Evolutionary conservation across 2,113 vertebrate genomes (phyloP).

Genomic region (Dicrurus megarhynchus): DNA sequence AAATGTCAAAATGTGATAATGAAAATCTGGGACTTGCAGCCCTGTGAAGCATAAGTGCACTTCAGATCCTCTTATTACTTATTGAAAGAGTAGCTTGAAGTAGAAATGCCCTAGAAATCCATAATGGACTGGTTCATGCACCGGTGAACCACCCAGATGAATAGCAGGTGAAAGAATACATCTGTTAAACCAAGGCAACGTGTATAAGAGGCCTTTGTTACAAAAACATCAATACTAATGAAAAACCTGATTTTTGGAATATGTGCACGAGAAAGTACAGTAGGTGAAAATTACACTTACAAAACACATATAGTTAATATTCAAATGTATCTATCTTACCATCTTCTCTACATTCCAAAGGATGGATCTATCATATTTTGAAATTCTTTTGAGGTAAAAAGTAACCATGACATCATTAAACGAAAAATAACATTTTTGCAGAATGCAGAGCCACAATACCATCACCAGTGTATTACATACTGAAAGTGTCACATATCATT

Average conservation of each 20-base stretch:
- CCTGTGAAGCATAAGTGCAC: not conserved
- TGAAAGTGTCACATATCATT: not conserved
- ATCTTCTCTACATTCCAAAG: not conserved
- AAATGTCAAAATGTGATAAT: conserved; percentile 29
- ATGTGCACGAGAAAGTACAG: not conserved
- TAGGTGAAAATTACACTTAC: not conserved
- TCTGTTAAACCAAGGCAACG: not conserved
- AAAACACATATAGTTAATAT: not conserved
- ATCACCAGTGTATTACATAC: no score
- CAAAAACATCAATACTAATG: not conserved
- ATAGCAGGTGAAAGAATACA: not conserved
- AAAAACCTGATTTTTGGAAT: not conserved
- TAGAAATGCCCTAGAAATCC: conserved; percentile 31
- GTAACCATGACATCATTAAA: rapidly evolving
- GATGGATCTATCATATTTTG: not conserved
- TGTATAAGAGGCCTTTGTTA: not conserved
- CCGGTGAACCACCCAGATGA: not conserved
- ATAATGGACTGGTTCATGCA: not conserved
- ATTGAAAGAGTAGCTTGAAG: conserved; percentile 33
- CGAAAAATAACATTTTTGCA: not conserved
- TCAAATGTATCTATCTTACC: not conserved
- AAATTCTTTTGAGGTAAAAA: not conserved
- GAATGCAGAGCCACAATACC: not conserved
- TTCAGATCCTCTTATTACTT: conserved; percentile 25
- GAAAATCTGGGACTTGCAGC: not conserved